Conservation (phyloP, 2,888 invertebrate species). For the Melanophora roralis region DNA sequence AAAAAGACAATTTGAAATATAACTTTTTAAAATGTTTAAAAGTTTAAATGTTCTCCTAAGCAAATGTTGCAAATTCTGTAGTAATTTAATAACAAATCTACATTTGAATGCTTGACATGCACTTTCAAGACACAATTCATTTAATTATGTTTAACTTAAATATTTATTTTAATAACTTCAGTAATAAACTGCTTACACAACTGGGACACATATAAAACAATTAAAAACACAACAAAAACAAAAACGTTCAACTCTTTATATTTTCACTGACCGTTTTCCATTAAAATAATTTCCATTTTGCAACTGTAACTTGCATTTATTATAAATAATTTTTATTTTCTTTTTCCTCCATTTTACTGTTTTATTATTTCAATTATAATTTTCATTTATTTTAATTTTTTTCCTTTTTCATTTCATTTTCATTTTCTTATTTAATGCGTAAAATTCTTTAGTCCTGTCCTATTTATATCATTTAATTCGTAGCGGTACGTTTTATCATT, state of each 20-base stretch:
- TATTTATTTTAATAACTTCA: background rate
- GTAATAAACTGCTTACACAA: background rate
- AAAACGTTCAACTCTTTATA: background rate
- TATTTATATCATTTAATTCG: slow-evolving; percentile 53
- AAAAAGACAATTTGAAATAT: no score
- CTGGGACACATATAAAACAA: background rate
- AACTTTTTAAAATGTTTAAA: no score
- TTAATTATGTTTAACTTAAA: background rate
- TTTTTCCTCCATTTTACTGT: background rate
- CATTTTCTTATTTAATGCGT: slow-evolving; percentile 34
- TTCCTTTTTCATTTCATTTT: slow-evolving; percentile 8
- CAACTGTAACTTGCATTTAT: slow-evolving; percentile 7
- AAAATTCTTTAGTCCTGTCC: slow-evolving; percentile 46
- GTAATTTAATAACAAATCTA: no score
- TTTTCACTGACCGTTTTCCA: background rate
- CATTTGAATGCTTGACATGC: no score
- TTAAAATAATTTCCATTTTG: slow-evolving; percentile 9
- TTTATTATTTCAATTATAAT: slow-evolving; percentile 17
- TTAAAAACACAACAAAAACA: background rate
- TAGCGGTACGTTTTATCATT: slow-evolving; percentile 53
- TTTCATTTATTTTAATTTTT: slow-evolving; percentile 34
- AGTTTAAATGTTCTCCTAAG: no score
- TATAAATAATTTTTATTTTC: slow-evolving; percentile 30
- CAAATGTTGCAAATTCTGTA: no score
- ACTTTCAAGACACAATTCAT: background rate